A percentile compares a stretch with the other conserved stretches of the same genome.
Evolutionary conservation across 1,140 invertebrate species (phyloP).

Genomic region (Formica selysi): DNA sequence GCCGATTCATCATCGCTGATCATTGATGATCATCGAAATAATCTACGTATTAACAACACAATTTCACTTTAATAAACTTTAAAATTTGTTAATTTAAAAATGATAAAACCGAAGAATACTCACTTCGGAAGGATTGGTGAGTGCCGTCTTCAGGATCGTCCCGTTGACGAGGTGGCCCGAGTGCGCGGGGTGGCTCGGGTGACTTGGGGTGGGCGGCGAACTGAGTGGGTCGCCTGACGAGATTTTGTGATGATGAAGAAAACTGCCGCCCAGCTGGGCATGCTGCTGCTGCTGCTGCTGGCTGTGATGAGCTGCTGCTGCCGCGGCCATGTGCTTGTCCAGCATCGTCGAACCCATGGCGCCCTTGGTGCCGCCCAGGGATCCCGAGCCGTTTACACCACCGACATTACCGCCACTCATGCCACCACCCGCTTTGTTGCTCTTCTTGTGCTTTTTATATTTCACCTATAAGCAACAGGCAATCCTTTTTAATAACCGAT

Average conservation of each 20-base stretch:
- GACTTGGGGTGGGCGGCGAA: conserved; percentile 84
- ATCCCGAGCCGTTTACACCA: conserved; percentile 83
- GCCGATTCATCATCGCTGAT: background rate
- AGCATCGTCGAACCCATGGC: conserved; percentile 85
- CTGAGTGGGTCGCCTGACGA: conserved; percentile 84
- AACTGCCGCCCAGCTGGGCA: conserved; percentile 82
- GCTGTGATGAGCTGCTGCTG: conserved; percentile 83
- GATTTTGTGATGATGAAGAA: conserved; percentile 84
- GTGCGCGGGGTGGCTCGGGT: conserved; percentile 83
- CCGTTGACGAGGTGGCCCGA: conserved; percentile 93
- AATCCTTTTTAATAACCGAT: background rate
- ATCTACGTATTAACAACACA: background rate
- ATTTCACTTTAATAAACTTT: background rate
- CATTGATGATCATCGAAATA: background rate
- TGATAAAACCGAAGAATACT: conserved; percentile 68
- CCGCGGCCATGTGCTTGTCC: conserved; percentile 85
- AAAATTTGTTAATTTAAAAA: conserved; percentile 3
- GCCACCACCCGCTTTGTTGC: conserved; percentile 87
- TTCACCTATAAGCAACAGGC: conserved; percentile 91
- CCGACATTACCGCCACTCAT: conserved; percentile 84
- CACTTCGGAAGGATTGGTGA: conserved; percentile 96
- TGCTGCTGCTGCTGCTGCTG: conserved; percentile 83
- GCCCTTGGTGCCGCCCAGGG: conserved; percentile 83
- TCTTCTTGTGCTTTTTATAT: conserved; percentile 99
- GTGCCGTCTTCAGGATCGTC: conserved; percentile 96